Evolutionary conservation across 1,140 invertebrate species (phyloP), one percentile per base, ranked within the genome.

Genomic region (Hyles euphorbiae): DNA sequence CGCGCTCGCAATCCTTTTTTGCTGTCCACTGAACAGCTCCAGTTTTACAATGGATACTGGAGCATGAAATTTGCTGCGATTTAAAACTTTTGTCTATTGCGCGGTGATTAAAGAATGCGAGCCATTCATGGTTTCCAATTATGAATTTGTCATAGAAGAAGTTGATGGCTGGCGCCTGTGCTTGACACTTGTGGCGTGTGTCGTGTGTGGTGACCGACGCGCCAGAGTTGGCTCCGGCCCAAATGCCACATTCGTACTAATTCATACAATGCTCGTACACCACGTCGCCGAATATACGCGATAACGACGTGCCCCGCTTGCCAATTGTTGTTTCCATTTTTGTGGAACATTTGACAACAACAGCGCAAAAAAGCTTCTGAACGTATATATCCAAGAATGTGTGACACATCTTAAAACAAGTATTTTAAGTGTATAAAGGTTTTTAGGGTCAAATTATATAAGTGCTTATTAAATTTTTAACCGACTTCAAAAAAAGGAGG

Each of bases 111-210:
- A 70, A 22, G 22, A 22, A 72, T 60, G 56, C 58, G 67, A 67
- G 70, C 63, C 56, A 65, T 65, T 61, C 63, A 72, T 70, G 68
- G 70, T 73, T 55, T 64, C 67, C 65, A 72, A 69, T 72, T 74
- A 76, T 67, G 62, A 56, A 64, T 68, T 59, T 69, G 63, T 63
- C 60, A 60, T 51, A 60, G 46, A 60, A 60, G 51, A 43, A 54
- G 53, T 40, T 46, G 67, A 64, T 78, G 78, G 69, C 74, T 73
- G 75, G 64, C 70, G 60, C 53, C 67, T 67, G 68, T 60, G 56
- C 44, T 62, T 75, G 78, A 83, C 81, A 86, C 83, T 83, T 86
- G 81, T 83, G 71, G 79, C 76, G 71, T 70, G 71, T 67, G 70
- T 65, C 65, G 61, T 65, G 53, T 70, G 61, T 33, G 40, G 51